Evolutionary conservation across 2,888 invertebrate genomes (phyloP), one percentile per base, ranked within the genome.

Genomic region (Mythimna vitellina): DNA sequence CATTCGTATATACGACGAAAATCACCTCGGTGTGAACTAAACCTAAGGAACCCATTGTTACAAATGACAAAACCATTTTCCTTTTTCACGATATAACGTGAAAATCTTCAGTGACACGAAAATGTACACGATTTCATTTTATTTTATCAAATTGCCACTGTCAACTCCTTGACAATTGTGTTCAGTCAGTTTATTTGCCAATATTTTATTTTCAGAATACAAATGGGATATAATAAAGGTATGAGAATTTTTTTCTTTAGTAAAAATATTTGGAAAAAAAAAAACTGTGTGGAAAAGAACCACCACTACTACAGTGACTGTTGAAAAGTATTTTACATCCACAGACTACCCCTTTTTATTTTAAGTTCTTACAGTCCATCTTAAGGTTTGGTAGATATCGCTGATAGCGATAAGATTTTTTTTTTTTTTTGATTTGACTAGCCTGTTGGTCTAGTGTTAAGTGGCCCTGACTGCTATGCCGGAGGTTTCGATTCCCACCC

Each of bases 111-210:
- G 46, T 72, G 76, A 71, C 58, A 73, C 54, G 57, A 74, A 76
- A 82, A 74, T 57, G 56, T 83, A 63, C 57, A 54, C 32, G 46
- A 72, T 70, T 82, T 63, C 53, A 73, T 81, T 79, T n/a, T 51
- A 51, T 51, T 51, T 76, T 66, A 76, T 67, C 68, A 84, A 84
- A 78, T 82, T 76, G 71, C 60, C 70, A 38, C 53, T 58, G 70
- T 65, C 61, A 66, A 64, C 32, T 65, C 51, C 38, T 70, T 65
- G 56, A 38, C 68, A 75, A 82, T 78, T 73, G 70, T 71, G 42
- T 62, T 71, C 65, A 60, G 62, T 58, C 65, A 56, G 38, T 73
- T 46, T 56, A 78, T 79, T 64, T 49, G 58, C 25, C 53, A 54
- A 64, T 64, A 73, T 73, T 79, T 73, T 63, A 73, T 63, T 64